Evolutionary conservation across 2,797 vertebrate genomes (phyloP).

Genomic region (Clamator glandarius): DNA sequence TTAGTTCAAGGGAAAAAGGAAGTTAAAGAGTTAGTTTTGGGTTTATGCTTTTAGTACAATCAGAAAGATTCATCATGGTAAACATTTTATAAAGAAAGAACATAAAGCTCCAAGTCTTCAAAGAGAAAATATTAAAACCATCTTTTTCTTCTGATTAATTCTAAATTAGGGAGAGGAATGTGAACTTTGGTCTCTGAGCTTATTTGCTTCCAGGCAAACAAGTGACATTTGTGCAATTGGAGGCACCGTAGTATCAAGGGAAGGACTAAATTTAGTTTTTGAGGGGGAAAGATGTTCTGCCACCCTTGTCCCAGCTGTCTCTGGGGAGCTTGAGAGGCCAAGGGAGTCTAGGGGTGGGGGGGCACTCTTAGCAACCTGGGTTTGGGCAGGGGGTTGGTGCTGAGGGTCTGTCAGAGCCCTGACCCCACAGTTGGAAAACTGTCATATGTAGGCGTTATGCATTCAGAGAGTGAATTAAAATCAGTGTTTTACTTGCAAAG

Average conservation of each 20-base stretch:
- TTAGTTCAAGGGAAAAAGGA: not conserved
- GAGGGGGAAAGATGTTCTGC: not conserved
- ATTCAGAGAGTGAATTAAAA: not conserved
- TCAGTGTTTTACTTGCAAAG: not conserved
- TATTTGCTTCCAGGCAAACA: not conserved
- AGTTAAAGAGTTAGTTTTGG: not conserved
- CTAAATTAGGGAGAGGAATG: not conserved
- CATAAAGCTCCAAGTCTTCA: not conserved
- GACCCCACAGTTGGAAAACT: not conserved
- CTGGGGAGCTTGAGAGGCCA: not conserved
- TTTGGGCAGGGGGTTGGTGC: not conserved
- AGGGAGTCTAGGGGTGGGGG: accelerated
- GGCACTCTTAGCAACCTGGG: not conserved
- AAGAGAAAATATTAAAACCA: not conserved
- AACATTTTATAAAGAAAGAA: not conserved
- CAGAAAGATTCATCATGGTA: not conserved
- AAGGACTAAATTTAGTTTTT: not conserved
- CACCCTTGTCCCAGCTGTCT: not conserved
- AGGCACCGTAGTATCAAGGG: not conserved
- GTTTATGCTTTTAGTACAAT: not conserved
- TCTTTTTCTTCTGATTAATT: not conserved
- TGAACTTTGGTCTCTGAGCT: not conserved
- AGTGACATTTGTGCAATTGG: not conserved
- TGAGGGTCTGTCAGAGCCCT: not conserved
- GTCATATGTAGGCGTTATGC: accelerated